A percentile compares a stretch with the other conserved stretches of the same genome.
Conservation (phyloP, 2,888 invertebrate species). For the Hydriomena furcata region DNA sequence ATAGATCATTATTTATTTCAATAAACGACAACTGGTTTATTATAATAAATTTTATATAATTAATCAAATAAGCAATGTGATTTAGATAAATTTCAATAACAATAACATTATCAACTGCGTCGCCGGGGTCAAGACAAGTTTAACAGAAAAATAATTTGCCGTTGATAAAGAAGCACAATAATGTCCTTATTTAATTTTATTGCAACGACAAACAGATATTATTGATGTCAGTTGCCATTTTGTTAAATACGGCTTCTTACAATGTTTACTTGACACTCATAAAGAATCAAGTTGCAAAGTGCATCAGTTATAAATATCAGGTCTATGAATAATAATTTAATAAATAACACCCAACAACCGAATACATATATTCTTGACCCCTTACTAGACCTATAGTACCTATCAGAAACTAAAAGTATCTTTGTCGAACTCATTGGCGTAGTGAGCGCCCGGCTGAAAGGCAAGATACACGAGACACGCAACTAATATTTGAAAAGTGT, state of each 20-base stretch:
- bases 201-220: constrained; percentile 35
- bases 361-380: no score
- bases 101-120: constrained; percentile 53
- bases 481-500: no score
- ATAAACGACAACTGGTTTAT: constrained; percentile 18
- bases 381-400: no score
- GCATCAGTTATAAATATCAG: no score
- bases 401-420: no score
- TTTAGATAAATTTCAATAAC: constrained; percentile 21
- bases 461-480: no score
- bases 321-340: no score
- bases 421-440: no score
- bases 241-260: constrained; percentile 11
- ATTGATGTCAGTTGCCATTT: constrained; percentile 32
- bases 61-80: constrained; percentile 2
- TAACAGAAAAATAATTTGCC: constrained; percentile 80
- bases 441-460: no score
- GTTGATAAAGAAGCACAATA: constrained; percentile 62
- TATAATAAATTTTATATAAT: constrained; percentile 22
- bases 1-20: not conserved
- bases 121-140: constrained; percentile 60
- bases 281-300: constrained; percentile 2
- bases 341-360: no score
- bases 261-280: constrained; percentile 3
- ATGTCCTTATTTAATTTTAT: constrained; percentile 55